Conservation (phyloP, 2,797 vertebrate species). For the Siniperca obscura region DNA sequence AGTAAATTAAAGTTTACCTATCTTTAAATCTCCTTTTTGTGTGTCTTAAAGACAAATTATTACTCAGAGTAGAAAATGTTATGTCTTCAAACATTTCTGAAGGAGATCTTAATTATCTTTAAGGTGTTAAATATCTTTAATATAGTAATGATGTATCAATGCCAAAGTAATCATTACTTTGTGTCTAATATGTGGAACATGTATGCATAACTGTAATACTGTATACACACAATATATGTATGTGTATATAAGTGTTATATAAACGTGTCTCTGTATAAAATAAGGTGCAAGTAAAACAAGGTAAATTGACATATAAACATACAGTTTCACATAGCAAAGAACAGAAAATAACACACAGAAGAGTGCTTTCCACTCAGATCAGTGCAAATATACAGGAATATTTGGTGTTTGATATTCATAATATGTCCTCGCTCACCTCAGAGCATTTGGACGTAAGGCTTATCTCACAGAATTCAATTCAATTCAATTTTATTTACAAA, state of each 20-base stretch:
- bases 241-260: neutral
- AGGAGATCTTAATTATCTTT: too few species aligned
- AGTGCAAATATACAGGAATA: neutral
- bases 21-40: too few species aligned
- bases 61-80: too few species aligned
- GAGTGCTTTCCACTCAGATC: neutral
- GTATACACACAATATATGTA: neutral
- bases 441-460: neutral
- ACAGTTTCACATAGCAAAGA: neutral
- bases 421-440: neutral
- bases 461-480: slow-evolving; percentile 26
- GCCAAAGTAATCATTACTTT: neutral
- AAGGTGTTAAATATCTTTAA: neutral
- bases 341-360: neutral
- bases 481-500: too few species aligned
- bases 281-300: neutral
- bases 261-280: neutral
- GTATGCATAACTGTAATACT: neutral
- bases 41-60: too few species aligned
- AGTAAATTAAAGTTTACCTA: too few species aligned
- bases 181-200: neutral
- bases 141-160: neutral
- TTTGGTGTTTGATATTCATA: neutral
- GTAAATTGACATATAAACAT: neutral
- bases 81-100: too few species aligned